phyloP scores from a whole-genome alignment of 92 coral and sea anemone genomes.

The Palythoa heliodiscus region DNA sequence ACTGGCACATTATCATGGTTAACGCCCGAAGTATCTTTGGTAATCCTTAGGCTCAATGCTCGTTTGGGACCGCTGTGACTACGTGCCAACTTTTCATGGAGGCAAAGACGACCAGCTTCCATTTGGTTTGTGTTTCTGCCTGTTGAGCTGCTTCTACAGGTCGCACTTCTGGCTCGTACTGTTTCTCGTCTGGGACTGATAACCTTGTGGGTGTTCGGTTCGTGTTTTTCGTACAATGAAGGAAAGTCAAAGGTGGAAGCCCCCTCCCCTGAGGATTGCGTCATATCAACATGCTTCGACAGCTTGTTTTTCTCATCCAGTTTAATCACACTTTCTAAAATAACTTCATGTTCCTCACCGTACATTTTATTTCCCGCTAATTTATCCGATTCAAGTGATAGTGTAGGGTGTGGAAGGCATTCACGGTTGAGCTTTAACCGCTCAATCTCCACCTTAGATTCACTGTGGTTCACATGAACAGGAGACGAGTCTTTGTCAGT shows the following conservation, averaged over 20 bases:
- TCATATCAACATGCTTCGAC: not conserved
- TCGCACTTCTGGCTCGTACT: not conserved
- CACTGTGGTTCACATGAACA: not conserved
- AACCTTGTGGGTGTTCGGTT: conserved; percentile 7
- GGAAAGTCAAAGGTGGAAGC: not conserved
- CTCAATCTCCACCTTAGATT: not conserved
- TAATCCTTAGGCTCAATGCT: conserved; percentile 7
- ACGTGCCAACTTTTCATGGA: conserved; percentile 14
- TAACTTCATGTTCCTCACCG: conserved; percentile 3
- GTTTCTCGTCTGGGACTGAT: not conserved
- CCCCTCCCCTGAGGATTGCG: not conserved
- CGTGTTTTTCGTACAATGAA: not conserved
- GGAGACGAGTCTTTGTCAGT: not conserved
- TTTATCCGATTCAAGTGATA: not conserved
- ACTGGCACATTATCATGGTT: not conserved
- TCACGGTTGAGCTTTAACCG: conserved; percentile 9
- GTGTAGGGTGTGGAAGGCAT: not conserved
- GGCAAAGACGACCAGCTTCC: not conserved
- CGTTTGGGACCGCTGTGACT: conserved; percentile 38
- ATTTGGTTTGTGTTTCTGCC: not conserved
- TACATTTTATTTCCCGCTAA: not conserved
- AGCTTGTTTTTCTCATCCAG: not conserved
- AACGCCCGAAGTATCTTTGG: not conserved
- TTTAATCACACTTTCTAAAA: conserved; percentile 29
- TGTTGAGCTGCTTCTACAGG: not conserved